Conservation (phyloP, 2,888 invertebrate genomes). For the Oscheius sp. region DNA sequence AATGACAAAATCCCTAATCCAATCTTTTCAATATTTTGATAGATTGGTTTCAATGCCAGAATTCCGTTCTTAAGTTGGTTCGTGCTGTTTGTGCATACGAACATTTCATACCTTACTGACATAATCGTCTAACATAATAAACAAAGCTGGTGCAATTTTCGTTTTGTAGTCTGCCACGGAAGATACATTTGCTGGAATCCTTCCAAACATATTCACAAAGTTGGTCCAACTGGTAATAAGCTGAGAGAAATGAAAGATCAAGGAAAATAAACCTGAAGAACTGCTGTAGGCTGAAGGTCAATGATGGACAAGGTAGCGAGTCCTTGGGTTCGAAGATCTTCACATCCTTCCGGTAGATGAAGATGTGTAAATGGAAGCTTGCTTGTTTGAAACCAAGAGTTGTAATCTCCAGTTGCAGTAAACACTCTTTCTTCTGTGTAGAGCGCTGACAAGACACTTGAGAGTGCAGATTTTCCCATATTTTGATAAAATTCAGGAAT, state of each 20-base stretch:
- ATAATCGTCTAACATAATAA: constrained; percentile 14
- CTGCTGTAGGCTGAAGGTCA: background rate
- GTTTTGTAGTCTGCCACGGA: background rate
- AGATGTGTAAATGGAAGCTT: background rate
- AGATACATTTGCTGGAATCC: background rate
- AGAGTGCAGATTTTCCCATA: constrained; percentile 22
- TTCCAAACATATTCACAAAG: background rate
- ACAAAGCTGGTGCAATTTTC: constrained; percentile 1
- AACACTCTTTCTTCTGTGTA: constrained; percentile 6
- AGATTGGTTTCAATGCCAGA: background rate
- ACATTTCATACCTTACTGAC: constrained; percentile 15
- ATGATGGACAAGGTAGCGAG: constrained; percentile 4
- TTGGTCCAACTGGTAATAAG: constrained; percentile 8
- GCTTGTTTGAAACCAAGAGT: background rate
- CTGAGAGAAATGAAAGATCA: background rate
- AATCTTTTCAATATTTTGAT: constrained; percentile 13
- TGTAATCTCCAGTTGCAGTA: constrained; percentile 13
- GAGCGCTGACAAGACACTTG: background rate
- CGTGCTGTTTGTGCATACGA: background rate
- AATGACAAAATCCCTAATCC: too few relatives aligned
- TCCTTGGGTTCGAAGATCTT: constrained; percentile 9
- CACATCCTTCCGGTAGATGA: constrained; percentile 9
- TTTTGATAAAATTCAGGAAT: constrained; percentile 25
- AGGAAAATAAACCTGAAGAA: background rate
- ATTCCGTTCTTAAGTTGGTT: background rate